A percentile compares a stretch with the other conserved stretches of the same genome.
These are phyloP conservation scores for Lasioglossum pauxillum DNA, from an alignment of 2,888 invertebrate genomes.

Conservation along the genomic window DNA sequence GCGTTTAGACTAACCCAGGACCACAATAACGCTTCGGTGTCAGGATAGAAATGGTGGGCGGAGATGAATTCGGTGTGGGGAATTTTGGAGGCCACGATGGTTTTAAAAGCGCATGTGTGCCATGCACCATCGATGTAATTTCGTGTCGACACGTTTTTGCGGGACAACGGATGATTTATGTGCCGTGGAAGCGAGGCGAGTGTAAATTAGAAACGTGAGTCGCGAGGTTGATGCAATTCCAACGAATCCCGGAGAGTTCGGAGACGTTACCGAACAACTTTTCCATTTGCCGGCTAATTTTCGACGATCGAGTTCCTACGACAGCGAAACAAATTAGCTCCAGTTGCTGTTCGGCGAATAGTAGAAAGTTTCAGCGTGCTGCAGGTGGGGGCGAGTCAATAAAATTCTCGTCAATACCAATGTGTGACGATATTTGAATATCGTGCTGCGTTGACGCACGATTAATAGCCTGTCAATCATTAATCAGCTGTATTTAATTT, in stretches of 20 bases:
- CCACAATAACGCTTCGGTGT: background rate
- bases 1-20: background rate
- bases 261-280: background rate
- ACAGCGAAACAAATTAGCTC: slow-evolving; percentile 21
- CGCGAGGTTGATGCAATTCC: slow-evolving; percentile 10
- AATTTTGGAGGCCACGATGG: background rate
- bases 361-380: background rate
- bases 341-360: background rate
- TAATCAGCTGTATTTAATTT: background rate
- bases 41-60: background rate
- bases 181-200: background rate
- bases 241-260: background rate
- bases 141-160: slow-evolving; percentile 5
- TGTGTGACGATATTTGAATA: background rate
- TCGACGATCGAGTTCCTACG: background rate
- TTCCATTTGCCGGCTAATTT: slow-evolving; percentile 7
- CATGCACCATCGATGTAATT: background rate
- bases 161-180: background rate
- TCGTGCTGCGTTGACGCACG: background rate
- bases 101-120: background rate
- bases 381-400: background rate
- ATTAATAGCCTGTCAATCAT: background rate
- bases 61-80: background rate
- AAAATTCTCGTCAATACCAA: background rate
- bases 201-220: slow-evolving; percentile 28